Evolutionary conservation across 2,113 vertebrate species (phyloP).

Genomic region (Conger conger): DNA sequence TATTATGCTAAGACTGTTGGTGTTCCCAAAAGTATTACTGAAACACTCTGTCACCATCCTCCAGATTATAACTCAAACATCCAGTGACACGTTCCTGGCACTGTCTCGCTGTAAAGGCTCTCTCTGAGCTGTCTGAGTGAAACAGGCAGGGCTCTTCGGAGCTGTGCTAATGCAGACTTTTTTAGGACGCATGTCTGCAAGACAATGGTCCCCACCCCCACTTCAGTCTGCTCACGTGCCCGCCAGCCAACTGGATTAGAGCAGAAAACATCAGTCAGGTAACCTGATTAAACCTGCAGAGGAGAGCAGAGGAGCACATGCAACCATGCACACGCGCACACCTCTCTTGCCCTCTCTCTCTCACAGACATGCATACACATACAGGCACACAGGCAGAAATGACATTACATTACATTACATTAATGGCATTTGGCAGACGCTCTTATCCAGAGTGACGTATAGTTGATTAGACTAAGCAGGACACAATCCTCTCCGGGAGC

Average conservation of each 20-base stretch:
- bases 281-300: conserved; percentile 8
- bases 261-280: not conserved
- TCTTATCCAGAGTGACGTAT: too few relatives aligned
- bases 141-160: not conserved
- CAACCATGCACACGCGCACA: not conserved
- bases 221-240: not conserved
- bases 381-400: too few relatives aligned
- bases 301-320: not conserved
- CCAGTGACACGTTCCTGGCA: not conserved
- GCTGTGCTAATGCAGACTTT: not conserved
- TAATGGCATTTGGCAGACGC: too few relatives aligned
- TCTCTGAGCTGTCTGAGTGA: not conserved
- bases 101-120: too few relatives aligned
- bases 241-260: not conserved
- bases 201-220: not conserved
- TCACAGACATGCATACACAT: not conserved
- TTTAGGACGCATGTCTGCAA: not conserved
- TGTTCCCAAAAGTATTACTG: not conserved
- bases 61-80: not conserved
- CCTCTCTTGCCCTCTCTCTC: too few relatives aligned
- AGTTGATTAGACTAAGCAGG: too few relatives aligned
- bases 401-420: too few relatives aligned
- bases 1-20: not conserved
- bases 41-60: not conserved
- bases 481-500: too few relatives aligned